These are phyloP conservation scores for Pocillopora meandrina DNA, from an alignment of 92 coral and sea anemone species.

Conservation along the genomic window DNA sequence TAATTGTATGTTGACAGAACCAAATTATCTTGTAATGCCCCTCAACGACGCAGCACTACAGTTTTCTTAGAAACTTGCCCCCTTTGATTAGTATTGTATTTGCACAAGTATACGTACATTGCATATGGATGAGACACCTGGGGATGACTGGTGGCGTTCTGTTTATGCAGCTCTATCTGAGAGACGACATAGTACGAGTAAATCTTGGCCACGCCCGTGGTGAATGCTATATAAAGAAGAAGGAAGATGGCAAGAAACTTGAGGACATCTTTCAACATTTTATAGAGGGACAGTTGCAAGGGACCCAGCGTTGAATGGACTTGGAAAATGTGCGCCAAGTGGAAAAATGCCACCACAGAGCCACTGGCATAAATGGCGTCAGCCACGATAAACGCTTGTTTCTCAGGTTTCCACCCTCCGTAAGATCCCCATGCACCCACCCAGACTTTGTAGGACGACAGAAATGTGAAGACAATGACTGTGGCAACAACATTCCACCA, in stretches of 20 bases:
- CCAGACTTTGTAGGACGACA: constrained; percentile 2
- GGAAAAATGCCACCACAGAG: constrained; percentile 27
- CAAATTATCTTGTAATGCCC: no score
- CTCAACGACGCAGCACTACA: no score
- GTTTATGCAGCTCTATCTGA: neutral
- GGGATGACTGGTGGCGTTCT: neutral
- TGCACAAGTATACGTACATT: neutral
- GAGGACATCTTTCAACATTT: constrained; percentile 41
- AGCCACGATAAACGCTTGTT: constrained; percentile 5
- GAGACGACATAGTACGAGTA: constrained; percentile 31
- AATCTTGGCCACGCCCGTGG: constrained; percentile 21
- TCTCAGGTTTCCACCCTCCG: constrained; percentile 6
- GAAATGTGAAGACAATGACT: neutral
- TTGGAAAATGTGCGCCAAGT: constrained; percentile 28
- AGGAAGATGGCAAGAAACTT: constrained; percentile 12
- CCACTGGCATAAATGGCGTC: constrained; percentile 20
- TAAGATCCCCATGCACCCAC: neutral
- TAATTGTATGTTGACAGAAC: no score
- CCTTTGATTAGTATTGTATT: no score
- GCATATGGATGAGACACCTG: constrained; percentile 1
- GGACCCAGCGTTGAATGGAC: constrained; percentile 47
- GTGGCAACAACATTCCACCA: constrained; percentile 39
- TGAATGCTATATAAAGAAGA: constrained; percentile 14
- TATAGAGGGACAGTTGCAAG: constrained; percentile 50
- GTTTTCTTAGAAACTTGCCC: no score